phyloP scores from a whole-genome alignment of 2,888 invertebrate genomes.

The Hemicrepidius hirtus region DNA sequence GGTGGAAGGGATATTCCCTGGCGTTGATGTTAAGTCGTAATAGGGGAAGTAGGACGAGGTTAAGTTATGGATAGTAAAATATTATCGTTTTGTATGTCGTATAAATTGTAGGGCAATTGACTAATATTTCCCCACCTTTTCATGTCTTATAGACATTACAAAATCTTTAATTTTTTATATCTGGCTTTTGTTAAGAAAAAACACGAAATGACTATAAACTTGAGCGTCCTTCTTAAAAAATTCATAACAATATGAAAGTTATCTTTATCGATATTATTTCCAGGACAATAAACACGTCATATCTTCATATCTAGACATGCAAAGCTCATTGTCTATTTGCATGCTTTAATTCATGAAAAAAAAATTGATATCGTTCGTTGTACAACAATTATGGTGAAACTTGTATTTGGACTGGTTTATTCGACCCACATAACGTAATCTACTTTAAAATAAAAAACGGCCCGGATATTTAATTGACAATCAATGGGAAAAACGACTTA shows the following conservation, averaged over 20 bases:
- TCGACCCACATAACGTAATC: slow-evolving; percentile 23
- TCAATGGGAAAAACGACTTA: slow-evolving; percentile 6
- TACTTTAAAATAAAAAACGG: slow-evolving; percentile 14
- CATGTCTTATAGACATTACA: too few relatives aligned
- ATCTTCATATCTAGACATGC: slow-evolving; percentile 5
- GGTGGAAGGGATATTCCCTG: too few relatives aligned
- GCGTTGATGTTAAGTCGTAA: too few relatives aligned
- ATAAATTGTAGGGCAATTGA: too few relatives aligned
- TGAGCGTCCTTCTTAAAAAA: not conserved
- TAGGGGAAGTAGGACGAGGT: too few relatives aligned
- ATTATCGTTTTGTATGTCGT: too few relatives aligned
- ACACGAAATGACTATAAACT: too few relatives aligned
- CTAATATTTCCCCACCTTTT: too few relatives aligned
- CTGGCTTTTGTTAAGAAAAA: too few relatives aligned
- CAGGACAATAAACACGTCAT: not conserved
- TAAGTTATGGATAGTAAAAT: too few relatives aligned
- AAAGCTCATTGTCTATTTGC: slow-evolving; percentile 3
- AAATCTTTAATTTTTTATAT: too few relatives aligned
- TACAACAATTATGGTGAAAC: slow-evolving; percentile 18
- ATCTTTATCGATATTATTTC: not conserved
- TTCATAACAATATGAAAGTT: not conserved
- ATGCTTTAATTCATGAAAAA: slow-evolving; percentile 6
- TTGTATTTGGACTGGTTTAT: slow-evolving; percentile 14
- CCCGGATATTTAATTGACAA: slow-evolving; percentile 18
- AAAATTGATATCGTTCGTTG: too few relatives aligned